Base-by-base conservation (phyloP, 2,797 vertebrate species). In the Urophycis tenuis region DNA sequence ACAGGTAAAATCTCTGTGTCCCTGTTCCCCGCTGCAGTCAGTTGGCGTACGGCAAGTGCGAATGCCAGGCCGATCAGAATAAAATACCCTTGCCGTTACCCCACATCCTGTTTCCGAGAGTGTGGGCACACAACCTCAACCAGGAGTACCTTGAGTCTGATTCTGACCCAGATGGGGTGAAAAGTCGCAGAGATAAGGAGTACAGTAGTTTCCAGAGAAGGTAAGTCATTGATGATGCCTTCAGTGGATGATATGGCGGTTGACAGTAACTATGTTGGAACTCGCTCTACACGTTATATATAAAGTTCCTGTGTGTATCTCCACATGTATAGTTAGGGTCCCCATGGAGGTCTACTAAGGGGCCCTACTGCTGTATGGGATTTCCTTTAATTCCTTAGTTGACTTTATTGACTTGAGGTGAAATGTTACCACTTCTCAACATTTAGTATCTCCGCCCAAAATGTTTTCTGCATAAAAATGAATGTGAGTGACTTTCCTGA, bases 31-130 rank as follows among this genome's bases (percentile, higher is more conserved):
- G 1, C 76, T 7, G 2, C 89, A 96, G 95, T 77, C 92, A 86
- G 15, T 89, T 97, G 83, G 81, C 92, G 76, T 83, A 78, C 29
- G 95, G 95, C 73, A 80, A 83, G 0, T 97, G 96, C 77, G 86
- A 89, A 0, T 97, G 96, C 84, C 81, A 88, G 79, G 83, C 88
- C 5, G 92, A 91, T 32, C 31, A 85, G 29, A 82, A 77, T 41
- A 41, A 25, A n/a, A 60, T 60, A 6, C 41, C 94, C 2, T 71
- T 96, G 71, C 95, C 95, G 0, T 93, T 95, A 70, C 83, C 91
- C 72, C 74, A 88, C 32, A 85, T 92, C 77, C 84, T 95, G 33
- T 91, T 92, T 77, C 90, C 91, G 3, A 84, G 79, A 0, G 88
- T 92, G 25, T 90, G 81, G 73, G 91, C 91, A 49, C 72, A 86